These are phyloP conservation scores for Dyspetes luteomarginatus DNA, from an alignment of 2,888 invertebrate species.

Conservation along the genomic window DNA sequence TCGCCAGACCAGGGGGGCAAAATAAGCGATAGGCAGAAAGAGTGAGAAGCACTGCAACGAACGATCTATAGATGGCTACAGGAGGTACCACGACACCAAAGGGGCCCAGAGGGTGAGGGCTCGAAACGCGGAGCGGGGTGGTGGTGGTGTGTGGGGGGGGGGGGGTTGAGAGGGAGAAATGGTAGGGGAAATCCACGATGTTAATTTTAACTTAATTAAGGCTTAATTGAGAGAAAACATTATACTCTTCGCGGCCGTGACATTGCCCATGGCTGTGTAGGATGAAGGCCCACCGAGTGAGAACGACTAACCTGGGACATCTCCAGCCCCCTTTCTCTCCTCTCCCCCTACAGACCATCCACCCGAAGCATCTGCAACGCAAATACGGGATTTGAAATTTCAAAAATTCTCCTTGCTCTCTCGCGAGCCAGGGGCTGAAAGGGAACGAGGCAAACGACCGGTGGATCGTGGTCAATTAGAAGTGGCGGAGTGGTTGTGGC, in stretches of 20 bases:
- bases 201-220: constrained; percentile 84
- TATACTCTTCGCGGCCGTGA: constrained; percentile 80
- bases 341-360: constrained; percentile 11
- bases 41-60: constrained; percentile 25
- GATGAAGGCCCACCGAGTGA: constrained; percentile 55
- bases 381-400: constrained; percentile 83
- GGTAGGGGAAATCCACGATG: constrained; percentile 81
- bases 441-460: constrained; percentile 73
- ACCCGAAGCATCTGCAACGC: constrained; percentile 83
- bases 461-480: constrained; percentile 82
- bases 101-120: constrained; percentile 31
- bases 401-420: constrained; percentile 79
- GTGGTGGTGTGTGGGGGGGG: constrained; percentile 71
- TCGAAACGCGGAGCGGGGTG: constrained; percentile 59
- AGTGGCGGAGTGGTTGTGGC: constrained; percentile 68
- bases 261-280: constrained; percentile 76
- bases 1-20: constrained; percentile 51
- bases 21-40: constrained; percentile 57
- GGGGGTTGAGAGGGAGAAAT: constrained; percentile 69
- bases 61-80: constrained; percentile 38
- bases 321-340: constrained; percentile 16
- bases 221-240: constrained; percentile 84
- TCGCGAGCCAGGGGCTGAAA: too few relatives aligned
- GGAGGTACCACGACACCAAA: constrained; percentile 31
- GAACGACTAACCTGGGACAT: constrained; percentile 41